phyloP scores from a whole-genome alignment of 2,797 vertebrate species.

The Microcaecilia unicolor region DNA sequence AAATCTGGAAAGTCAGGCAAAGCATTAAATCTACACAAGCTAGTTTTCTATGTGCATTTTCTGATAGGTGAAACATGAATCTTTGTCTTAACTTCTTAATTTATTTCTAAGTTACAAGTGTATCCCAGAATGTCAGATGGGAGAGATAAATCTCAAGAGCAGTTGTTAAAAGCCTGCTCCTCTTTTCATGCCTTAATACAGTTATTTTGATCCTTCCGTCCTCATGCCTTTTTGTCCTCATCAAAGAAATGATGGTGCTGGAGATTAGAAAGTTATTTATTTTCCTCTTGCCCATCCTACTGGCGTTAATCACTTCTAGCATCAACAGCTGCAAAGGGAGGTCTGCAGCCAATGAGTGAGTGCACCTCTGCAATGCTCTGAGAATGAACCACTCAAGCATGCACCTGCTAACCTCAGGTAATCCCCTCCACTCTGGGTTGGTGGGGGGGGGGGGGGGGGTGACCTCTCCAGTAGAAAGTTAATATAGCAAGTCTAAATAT shows the following conservation, averaged over 20 bases:
- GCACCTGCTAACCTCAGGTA: neutral
- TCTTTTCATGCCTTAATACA: slow-evolving; percentile 41
- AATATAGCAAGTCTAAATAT: too few species aligned
- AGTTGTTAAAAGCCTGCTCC: slow-evolving; percentile 37
- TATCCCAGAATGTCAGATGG: slow-evolving; percentile 45
- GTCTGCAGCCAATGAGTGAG: too few species aligned
- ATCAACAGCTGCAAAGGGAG: slow-evolving; percentile 10
- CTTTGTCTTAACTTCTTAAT: slow-evolving; percentile 36
- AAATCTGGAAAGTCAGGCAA: slow-evolving; percentile 43
- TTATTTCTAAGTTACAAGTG: slow-evolving; percentile 37
- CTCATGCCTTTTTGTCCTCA: slow-evolving; percentile 38
- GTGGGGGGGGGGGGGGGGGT: neutral
- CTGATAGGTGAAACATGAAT: slow-evolving; percentile 41
- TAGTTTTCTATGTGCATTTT: slow-evolving; percentile 46
- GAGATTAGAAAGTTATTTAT: slow-evolving; percentile 33
- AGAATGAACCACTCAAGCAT: too few species aligned
- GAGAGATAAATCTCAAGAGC: slow-evolving; percentile 29
- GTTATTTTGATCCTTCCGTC: slow-evolving; percentile 41
- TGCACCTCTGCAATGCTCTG: too few species aligned
- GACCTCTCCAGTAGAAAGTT: too few species aligned
- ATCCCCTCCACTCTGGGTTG: too few species aligned
- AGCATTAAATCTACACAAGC: slow-evolving; percentile 24
- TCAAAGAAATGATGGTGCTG: slow-evolving; percentile 37
- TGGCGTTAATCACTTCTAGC: slow-evolving; percentile 30
- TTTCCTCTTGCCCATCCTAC: slow-evolving; percentile 25